Evolutionary conservation across 37 sponge, comb jelly and placozoan species (phyloP).

Genomic region (Cladorhizidae sp.): DNA sequence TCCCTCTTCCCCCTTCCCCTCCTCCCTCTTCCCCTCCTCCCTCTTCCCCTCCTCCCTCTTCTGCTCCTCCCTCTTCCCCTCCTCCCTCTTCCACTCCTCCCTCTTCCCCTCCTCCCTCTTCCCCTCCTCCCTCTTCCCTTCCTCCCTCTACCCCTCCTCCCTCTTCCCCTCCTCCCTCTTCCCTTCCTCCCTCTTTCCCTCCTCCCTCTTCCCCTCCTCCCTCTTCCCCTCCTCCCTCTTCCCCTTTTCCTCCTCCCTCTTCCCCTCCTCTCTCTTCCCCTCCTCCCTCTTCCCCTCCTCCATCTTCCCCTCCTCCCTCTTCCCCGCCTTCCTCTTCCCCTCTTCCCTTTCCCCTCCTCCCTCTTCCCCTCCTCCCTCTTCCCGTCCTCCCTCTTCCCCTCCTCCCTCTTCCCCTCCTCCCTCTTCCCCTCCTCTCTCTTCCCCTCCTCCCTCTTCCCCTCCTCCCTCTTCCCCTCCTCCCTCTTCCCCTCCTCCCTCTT

Average conservation of each 20-base stretch:
- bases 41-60: too few relatives aligned
- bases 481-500: too few relatives aligned
- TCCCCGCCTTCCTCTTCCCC: conserved; percentile 19
- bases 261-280: background rate
- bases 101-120: too few relatives aligned
- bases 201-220: background rate
- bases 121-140: background rate
- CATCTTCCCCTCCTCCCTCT: too few relatives aligned
- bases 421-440: too few relatives aligned
- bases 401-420: too few relatives aligned
- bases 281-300: background rate
- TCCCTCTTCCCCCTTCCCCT: background rate
- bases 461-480: too few relatives aligned
- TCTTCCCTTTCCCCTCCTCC: background rate
- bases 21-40: background rate
- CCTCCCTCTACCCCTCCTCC: background rate
- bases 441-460: too few relatives aligned
- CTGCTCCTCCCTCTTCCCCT: too few relatives aligned
- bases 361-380: too few relatives aligned
- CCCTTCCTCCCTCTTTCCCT: background rate
- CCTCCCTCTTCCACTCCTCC: too few relatives aligned
- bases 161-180: background rate
- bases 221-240: conserved; percentile 6
- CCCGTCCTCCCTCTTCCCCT: too few relatives aligned
- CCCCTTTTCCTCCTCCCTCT: background rate